Conservation (phyloP, 1,140 invertebrate genomes). For the Cepaea nemoralis region DNA sequence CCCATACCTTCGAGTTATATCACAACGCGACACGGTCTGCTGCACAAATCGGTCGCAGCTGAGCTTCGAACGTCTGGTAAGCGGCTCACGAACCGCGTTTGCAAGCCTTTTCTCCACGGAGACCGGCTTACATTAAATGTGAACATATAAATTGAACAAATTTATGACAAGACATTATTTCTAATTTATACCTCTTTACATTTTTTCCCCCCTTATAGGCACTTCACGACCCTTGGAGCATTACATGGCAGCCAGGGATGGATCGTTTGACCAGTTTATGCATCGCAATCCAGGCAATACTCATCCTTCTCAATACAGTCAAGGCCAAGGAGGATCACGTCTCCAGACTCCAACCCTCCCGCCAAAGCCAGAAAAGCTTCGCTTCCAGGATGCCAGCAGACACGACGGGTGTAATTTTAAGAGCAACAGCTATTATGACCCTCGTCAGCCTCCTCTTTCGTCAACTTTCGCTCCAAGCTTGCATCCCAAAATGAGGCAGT, state of each 20-base stretch:
- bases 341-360: neutral
- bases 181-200: no score
- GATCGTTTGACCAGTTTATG: neutral
- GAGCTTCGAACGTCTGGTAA: no score
- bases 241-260: neutral
- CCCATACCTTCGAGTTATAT: no score
- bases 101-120: no score
- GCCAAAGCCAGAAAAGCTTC: neutral
- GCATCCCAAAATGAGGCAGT: neutral
- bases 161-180: no score
- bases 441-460: neutral
- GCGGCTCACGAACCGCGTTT: no score
- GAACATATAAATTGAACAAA: no score
- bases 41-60: no score
- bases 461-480: neutral
- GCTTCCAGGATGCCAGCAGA: neutral
- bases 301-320: neutral
- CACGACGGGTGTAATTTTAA: neutral
- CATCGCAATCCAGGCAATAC: neutral
- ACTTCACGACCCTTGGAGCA: neutral
- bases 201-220: neutral
- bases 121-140: no score
- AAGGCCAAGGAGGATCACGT: neutral
- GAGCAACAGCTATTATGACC: neutral
- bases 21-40: no score